Base-by-base conservation (phyloP, 2,888 invertebrate species). In the Thumatha senex region DNA sequence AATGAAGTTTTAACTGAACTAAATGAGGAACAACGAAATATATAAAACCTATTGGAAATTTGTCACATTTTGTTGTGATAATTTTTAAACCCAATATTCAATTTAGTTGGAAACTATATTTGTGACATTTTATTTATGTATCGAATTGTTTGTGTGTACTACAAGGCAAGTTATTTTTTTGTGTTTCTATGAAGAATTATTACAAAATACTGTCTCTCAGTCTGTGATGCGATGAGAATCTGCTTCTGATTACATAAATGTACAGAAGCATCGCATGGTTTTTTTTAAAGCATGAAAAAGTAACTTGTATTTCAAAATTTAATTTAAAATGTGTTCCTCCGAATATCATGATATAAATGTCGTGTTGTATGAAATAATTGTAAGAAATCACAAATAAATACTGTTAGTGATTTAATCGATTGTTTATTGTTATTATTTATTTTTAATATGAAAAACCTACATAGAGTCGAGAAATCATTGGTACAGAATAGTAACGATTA, bases 341-440 rank as follows among this genome's bases (percentile, higher is more conserved):
- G 55, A 59, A 53, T 64, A 59, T 48, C 52, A 70, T 67, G 69
- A 65, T 79, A 65, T 79, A 70, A 73, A 76, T 76, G 74, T 80
- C 80, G 76, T 81, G 80, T 80, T 78, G 79, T 82, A 78, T 70
- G 71, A 68, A 66, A 63, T 76, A 78, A 78, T 66, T 79, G 71
- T 82, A 81, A 79, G 79, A 69, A 79, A 78, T 82, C 84, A 80
- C 80, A 81, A 82, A 80, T 78, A 82, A 83, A 83, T 81, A 82
- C 77, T 82, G 84, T 82, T 84, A 82, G 82, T 78, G 73, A 82
- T 73, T 70, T 58, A 61, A 40, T 48, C 39, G 51, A 70, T 60
- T 62, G 61, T 56, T 70, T 2, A 63, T 10, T 42, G 7, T 5
- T 24, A 24, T 18, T 34, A 30, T 10, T 9, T 18, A 34, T 0